These are phyloP conservation scores for Stenodema calcarata DNA, from an alignment of 2,888 invertebrate genomes.

Conservation along the genomic window DNA sequence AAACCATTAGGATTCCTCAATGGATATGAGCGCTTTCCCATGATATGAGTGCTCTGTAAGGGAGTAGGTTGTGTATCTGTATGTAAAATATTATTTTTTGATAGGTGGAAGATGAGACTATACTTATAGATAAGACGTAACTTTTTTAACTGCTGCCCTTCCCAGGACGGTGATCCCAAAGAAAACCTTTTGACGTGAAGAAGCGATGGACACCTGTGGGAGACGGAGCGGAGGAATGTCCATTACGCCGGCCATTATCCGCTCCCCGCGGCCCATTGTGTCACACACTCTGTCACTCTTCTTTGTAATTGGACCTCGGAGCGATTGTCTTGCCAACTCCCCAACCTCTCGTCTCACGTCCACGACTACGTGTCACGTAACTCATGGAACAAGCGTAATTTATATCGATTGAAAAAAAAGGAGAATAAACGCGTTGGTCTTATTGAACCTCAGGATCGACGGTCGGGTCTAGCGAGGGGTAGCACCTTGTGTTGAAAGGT, in stretches of 20 bases:
- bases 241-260: conserved; percentile 41
- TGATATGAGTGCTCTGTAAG: too few species aligned
- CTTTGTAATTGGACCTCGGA: conserved; percentile 30
- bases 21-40: too few species aligned
- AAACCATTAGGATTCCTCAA: too few species aligned
- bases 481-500: background rate
- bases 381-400: conserved; percentile 21
- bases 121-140: background rate
- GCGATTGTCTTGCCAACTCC: conserved; percentile 41
- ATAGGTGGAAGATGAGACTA: too few species aligned
- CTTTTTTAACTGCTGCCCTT: background rate
- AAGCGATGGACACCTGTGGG: conserved; percentile 24
- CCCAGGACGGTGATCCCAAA: background rate
- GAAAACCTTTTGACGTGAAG: conserved; percentile 7
- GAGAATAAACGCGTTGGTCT: conserved; percentile 7
- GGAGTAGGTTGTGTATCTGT: too few species aligned
- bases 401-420: conserved; percentile 29
- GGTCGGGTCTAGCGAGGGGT: background rate
- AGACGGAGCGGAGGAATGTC: conserved; percentile 42
- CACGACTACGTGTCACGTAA: conserved; percentile 31
- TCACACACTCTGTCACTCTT: conserved; percentile 46
- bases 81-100: too few species aligned
- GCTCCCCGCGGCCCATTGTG: conserved; percentile 28
- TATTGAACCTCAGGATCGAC: background rate
- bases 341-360: conserved; percentile 21